These are phyloP conservation scores for Macheiramphus alcinus DNA, from an alignment of 2,113 vertebrate genomes.

Conservation along the genomic window DNA sequence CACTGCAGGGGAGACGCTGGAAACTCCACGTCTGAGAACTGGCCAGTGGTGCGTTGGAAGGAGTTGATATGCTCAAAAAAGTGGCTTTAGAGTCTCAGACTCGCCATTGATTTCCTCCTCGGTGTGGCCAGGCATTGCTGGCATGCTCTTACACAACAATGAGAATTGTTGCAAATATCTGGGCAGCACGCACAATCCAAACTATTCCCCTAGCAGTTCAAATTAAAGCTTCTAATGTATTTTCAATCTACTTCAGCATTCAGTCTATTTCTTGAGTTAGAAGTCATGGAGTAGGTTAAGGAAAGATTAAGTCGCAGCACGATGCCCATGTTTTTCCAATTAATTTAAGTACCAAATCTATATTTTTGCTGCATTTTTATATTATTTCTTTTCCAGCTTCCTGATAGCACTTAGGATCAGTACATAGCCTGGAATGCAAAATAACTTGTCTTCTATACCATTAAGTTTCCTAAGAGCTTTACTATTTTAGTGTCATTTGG, in stretches of 20 bases:
- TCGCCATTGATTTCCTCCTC: neutral
- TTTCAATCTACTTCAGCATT: neutral
- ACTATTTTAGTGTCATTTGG: conserved; percentile 35
- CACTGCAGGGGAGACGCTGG: neutral
- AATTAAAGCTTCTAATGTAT: neutral
- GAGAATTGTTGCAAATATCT: neutral
- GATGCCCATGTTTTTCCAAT: conserved; percentile 1
- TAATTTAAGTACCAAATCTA: neutral
- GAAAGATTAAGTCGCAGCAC: neutral
- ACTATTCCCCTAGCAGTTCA: neutral
- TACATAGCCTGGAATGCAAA: conserved; percentile 19
- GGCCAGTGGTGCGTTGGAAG: neutral
- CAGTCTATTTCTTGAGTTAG: neutral
- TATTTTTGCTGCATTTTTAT: conserved; percentile 11
- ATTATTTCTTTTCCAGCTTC: neutral
- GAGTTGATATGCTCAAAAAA: neutral
- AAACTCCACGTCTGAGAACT: neutral
- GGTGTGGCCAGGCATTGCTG: neutral
- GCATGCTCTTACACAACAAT: neutral
- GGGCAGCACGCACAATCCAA: neutral
- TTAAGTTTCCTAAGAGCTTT: conserved; percentile 27
- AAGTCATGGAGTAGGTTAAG: neutral
- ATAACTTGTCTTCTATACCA: conserved; percentile 20
- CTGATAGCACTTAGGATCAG: conserved; percentile 13
- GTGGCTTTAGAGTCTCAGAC: neutral